Evolutionary conservation across 2,888 invertebrate species (phyloP), one percentile per base, ranked within the genome.

Genomic region (Malachius bipustulatus): DNA sequence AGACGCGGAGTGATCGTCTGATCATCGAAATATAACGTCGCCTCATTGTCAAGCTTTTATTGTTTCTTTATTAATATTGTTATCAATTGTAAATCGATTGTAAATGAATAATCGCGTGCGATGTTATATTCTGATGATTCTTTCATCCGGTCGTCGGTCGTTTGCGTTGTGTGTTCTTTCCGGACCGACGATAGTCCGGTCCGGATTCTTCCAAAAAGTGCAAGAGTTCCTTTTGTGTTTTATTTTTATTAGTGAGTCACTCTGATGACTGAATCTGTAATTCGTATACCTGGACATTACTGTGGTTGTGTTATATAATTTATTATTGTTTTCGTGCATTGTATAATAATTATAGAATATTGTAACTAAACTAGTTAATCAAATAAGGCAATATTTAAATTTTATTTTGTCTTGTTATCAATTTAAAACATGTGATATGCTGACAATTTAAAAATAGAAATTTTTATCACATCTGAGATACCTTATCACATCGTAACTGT

Each of bases 361-460:
- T n/a, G 24, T 19, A 19, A 19, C 6, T 19, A n/a, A 8, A 19
- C 37, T 40, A 40, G 38, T 42, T 31, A 24, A 36, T 52, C 47
- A 46, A 51, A 50, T 51, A 55, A 51, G 53, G 56, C 55, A 56
- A 55, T 56, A 56, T 52, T 47, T 37, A 45, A 44, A 44, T 45
- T 42, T 19, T 8, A 19, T 19, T 44, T 42, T 40, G 44, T 44
- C 39, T 37, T 32, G 46, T 44, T 43, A 48, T 43, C 41, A 45
- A 42, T 47, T 46, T 43, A 45, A 52, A 49, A 28, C 6, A 52
- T 55, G 55, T 55, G 55, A 55, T 55, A 55, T 50, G 49, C 55
- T 53, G 59, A 60, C 59, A 59, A 60, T 59, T 59, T 48, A 49
- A 51, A 49, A 52, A 41, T 47, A 33, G 51, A 50, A 48, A 40